Percentiles rank a stretch among this genome's conserved stretches.
These are phyloP conservation scores for Mesaphorura yosii DNA, from an alignment of 1,140 invertebrate genomes.

Conservation along the genomic window DNA sequence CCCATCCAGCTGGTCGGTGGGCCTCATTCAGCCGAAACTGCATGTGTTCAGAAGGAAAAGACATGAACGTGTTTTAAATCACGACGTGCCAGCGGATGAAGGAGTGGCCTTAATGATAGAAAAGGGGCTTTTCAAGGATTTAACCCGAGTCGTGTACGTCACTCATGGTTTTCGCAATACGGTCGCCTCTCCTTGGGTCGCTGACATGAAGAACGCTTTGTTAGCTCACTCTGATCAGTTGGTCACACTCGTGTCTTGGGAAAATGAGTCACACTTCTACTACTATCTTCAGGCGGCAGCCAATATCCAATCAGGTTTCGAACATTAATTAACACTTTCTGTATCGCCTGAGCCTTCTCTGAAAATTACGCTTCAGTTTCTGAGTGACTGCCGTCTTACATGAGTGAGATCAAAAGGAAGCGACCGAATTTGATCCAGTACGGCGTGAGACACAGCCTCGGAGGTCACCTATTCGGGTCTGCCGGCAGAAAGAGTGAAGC, in stretches of 20 bases:
- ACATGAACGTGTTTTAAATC: neutral
- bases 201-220: conserved; percentile 16
- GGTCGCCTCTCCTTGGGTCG: conserved; percentile 12
- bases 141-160: conserved; percentile 6
- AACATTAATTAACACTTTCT: conserved; percentile 12
- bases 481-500: conserved; percentile 12
- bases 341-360: conserved; percentile 9
- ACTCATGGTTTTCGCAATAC: conserved; percentile 17
- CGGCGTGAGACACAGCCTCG: conserved; percentile 16
- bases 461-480: conserved; percentile 18
- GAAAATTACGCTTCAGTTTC: conserved; percentile 11
- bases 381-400: no score
- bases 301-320: conserved; percentile 19
- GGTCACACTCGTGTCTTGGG: conserved; percentile 18
- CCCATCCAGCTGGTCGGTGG: neutral
- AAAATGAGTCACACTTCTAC: conserved; percentile 2
- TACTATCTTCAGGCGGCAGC: conserved; percentile 18
- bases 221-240: conserved; percentile 7
- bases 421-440: no score
- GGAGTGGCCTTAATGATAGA: neutral
- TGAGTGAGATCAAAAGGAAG: no score
- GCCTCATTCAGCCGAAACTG: neutral
- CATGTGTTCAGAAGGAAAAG: neutral
- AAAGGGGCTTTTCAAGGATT: neutral
- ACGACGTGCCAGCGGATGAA: neutral